Evolutionary conservation across 2,797 vertebrate genomes (phyloP), one percentile per base, ranked within the genome.

Genomic region (Aplochiton taeniatus): DNA sequence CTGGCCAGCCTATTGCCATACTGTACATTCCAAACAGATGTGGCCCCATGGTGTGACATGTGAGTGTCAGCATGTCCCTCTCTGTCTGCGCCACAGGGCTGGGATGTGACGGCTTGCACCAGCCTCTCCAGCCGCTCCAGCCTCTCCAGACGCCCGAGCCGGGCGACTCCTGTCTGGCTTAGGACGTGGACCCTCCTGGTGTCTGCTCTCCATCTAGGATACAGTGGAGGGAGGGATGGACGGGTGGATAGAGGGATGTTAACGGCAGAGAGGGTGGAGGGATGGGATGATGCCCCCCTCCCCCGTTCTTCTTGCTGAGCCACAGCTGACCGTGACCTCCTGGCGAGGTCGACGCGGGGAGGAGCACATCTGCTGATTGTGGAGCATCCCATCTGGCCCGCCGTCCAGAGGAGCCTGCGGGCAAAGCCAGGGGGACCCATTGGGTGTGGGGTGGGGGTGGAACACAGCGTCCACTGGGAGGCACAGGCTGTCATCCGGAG

Each of bases 311-410:
- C 41, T 51, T 19, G 51, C 58, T 64, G 44, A 65, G 64, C 70
- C 51, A 73, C 51, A 70, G 70, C 78, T 81, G 77, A 79, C 79
- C 75, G 61, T 83, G 76, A 82, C 81, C 77, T 80, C 77, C 75
- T 72, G 72, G 10, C 9, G 46, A 53, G 61, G 61, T 70, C 68
- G 47, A 69, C 66, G 75, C 63, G 66, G 78, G 63, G 69, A 75
- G 64, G 65, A 84, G 31, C 83, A 82, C 85, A 87, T 87, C 85
- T 87, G 84, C 71, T 76, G 71, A 72, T 58, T 75, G 64, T 78
- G 80, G 65, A 83, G 74, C 73, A 78, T 83, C 81, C 83, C 83
- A 87, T 90, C 86, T 90, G 88, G 79, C 46, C 31, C 2, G 3
- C 31, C 56, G 11, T 4, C 49, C n/a, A 11, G 65, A 58, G 65